These are phyloP conservation scores for Podarcis siculus DNA, from an alignment of 2,797 vertebrate genomes.

Conservation along the genomic window DNA sequence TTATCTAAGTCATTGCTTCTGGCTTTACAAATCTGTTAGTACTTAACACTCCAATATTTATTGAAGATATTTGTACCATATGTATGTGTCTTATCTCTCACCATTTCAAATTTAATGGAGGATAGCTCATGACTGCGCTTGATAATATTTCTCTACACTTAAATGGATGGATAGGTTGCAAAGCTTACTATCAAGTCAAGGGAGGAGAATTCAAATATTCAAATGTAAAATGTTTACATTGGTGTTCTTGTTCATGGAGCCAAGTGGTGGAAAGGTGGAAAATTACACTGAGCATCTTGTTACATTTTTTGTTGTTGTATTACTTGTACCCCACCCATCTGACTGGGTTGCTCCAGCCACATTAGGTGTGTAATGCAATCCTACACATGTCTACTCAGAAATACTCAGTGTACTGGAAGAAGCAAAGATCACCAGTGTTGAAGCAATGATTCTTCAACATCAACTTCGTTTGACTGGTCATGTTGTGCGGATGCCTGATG, in stretches of 20 bases:
- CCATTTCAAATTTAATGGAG: neutral
- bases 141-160: neutral
- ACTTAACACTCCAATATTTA: neutral
- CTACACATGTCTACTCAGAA: no score
- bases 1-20: neutral
- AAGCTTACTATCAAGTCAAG: neutral
- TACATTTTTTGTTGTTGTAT: no score
- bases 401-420: neutral
- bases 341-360: no score
- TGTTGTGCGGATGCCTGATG: no score
- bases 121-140: neutral
- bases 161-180: neutral
- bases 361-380: no score
- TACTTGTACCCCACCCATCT: no score
- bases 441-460: no score
- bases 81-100: neutral
- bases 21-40: neutral
- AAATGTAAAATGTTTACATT: neutral
- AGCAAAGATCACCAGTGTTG: no score
- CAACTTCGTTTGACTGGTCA: no score
- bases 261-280: neutral
- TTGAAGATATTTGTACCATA: neutral
- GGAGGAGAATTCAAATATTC: neutral
- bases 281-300: neutral
- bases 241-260: neutral